Evolutionary conservation across 2,888 invertebrate genomes (phyloP).

Genomic region (Antheraea yamamai): DNA sequence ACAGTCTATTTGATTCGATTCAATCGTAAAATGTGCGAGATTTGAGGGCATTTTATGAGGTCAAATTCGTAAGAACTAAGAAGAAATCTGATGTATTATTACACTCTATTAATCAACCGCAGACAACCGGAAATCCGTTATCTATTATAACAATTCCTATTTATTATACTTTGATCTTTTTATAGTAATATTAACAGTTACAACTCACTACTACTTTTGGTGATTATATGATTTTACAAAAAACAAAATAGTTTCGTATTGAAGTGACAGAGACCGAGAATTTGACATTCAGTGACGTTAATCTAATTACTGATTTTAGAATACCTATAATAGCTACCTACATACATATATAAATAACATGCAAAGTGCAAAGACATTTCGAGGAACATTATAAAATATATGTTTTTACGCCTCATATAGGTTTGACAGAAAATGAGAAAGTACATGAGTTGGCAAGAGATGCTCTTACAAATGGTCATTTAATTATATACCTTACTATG

Average conservation of each 20-base stretch:
- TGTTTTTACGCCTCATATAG: too few relatives aligned
- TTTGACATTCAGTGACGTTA: background rate
- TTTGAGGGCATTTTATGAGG: conserved; percentile 30
- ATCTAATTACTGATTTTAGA: background rate
- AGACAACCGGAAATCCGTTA: conserved; percentile 15
- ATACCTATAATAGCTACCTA: too few relatives aligned
- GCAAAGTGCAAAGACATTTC: too few relatives aligned
- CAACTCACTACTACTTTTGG: background rate
- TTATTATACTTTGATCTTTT: conserved; percentile 20
- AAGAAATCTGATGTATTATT: conserved; percentile 14
- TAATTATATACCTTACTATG: too few relatives aligned
- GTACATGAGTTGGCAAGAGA: too few relatives aligned
- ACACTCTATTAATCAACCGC: conserved; percentile 19
- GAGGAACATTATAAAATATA: too few relatives aligned
- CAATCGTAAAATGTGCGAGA: conserved; percentile 33
- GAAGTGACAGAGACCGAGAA: background rate
- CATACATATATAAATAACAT: too few relatives aligned
- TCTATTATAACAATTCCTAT: conserved; percentile 10
- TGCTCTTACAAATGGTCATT: too few relatives aligned
- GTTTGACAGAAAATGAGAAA: too few relatives aligned
- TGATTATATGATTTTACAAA: background rate
- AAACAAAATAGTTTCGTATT: background rate
- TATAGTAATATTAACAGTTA: background rate
- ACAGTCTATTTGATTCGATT: conserved; percentile 27
- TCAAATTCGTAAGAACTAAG: conserved; percentile 21